Percentiles rank a stretch among this genome's conserved stretches.
Conservation (phyloP, 1,140 invertebrate genomes). For the Belonocnema kinseyi region DNA sequence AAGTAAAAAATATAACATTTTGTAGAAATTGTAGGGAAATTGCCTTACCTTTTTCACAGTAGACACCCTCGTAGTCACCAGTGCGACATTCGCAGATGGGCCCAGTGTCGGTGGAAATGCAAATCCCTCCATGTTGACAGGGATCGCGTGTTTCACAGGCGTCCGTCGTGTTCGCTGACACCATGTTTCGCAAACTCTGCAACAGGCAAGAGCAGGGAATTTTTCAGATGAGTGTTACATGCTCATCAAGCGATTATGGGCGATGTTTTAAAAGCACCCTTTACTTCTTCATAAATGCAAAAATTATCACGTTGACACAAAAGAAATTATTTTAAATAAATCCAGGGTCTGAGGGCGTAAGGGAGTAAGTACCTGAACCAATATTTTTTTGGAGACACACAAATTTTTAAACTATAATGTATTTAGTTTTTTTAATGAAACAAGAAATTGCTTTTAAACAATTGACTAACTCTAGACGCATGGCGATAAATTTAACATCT, state of each 20-base stretch:
- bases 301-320: too few species aligned
- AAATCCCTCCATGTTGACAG: slow-evolving; percentile 94
- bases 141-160: slow-evolving; percentile 91
- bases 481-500: too few species aligned
- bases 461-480: too few species aligned
- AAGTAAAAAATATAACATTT: too few species aligned
- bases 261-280: neutral
- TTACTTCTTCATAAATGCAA: neutral
- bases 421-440: too few species aligned
- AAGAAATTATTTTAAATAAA: too few species aligned
- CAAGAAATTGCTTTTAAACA: too few species aligned
- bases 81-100: slow-evolving; percentile 94
- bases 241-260: slow-evolving; percentile 14
- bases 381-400: too few species aligned
- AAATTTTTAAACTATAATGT: too few species aligned
- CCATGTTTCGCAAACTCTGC: slow-evolving; percentile 77
- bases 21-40: neutral
- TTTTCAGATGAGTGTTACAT: slow-evolving; percentile 17
- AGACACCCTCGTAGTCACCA: slow-evolving; percentile 92
- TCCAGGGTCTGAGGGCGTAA: too few species aligned
- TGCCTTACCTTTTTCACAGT: slow-evolving; percentile 91
- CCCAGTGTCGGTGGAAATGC: slow-evolving; percentile 94
- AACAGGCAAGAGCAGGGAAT: slow-evolving; percentile 58
- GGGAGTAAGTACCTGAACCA: too few species aligned
- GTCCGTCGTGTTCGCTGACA: slow-evolving; percentile 78